These are phyloP conservation scores for Anguilla anguilla DNA, from an alignment of 2,797 vertebrate species.

Conservation along the genomic window DNA sequence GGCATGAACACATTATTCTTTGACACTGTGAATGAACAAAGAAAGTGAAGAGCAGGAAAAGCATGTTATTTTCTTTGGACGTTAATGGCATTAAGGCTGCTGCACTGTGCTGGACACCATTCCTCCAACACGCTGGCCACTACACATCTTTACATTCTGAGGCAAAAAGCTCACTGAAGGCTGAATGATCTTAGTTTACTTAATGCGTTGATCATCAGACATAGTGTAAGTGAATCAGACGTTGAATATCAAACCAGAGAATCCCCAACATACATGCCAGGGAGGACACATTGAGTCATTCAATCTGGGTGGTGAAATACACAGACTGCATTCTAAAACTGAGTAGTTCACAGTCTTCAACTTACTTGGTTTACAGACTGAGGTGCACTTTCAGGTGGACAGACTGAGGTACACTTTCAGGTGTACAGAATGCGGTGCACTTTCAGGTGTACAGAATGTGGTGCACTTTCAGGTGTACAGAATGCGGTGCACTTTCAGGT, in stretches of 20 bases:
- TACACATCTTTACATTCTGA: not conserved
- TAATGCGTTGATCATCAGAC: not conserved
- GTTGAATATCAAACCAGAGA: not conserved
- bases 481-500: too few species aligned
- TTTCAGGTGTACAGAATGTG: too few species aligned
- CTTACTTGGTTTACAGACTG: not conserved
- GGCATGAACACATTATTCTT: constrained; percentile 99
- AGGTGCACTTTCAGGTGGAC: not conserved
- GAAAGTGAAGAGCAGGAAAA: constrained; percentile 20
- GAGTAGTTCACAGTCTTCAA: not conserved
- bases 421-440: too few species aligned
- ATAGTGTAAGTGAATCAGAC: not conserved
- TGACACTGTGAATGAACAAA: constrained; percentile 76
- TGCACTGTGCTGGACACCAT: not conserved
- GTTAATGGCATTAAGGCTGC: not conserved
- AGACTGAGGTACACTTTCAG: too few species aligned
- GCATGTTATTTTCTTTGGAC: not conserved
- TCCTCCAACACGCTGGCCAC: not conserved
- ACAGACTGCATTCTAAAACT: not conserved
- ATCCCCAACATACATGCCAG: not conserved
- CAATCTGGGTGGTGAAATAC: not conserved
- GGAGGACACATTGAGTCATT: not conserved
- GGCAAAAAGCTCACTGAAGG: not conserved
- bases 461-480: too few species aligned
- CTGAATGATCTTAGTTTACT: not conserved